Conservation (phyloP, 1,140 invertebrate genomes). For the Dermatophagoides farinae region DNA sequence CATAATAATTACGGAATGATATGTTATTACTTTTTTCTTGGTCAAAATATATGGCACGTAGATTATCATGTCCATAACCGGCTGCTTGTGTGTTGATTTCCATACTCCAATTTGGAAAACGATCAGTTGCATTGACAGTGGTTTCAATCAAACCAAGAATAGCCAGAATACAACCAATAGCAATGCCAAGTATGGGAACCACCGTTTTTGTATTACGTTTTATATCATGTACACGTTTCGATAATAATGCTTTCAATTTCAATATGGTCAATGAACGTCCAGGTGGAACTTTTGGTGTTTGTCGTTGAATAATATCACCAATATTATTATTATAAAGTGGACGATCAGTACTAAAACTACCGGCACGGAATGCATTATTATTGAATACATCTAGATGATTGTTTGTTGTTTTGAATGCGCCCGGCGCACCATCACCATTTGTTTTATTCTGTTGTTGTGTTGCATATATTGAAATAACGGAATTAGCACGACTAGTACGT, state of each 20-base stretch:
- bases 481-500: constrained; percentile 1
- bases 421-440: background rate
- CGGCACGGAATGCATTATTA: background rate
- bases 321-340: background rate
- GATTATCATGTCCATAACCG: background rate
- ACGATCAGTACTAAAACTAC: background rate
- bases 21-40: background rate
- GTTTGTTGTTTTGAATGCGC: too few relatives aligned
- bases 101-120: constrained; percentile 1
- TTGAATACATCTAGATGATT: background rate
- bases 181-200: constrained; percentile 7
- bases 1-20: constrained; percentile 1
- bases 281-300: background rate
- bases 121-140: constrained; percentile 1
- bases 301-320: background rate
- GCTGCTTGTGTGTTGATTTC: constrained; percentile 3
- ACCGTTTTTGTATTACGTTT: constrained; percentile 24
- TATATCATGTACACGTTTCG: constrained; percentile 12
- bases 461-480: background rate
- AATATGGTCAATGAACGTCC: background rate
- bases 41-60: constrained; percentile 6
- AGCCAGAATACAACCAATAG: constrained; percentile 10
- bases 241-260: constrained; percentile 7
- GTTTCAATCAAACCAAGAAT: constrained; percentile 7
- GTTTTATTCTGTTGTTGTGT: background rate